phyloP scores from a whole-genome alignment of 2,797 vertebrate genomes.

The Mus caroli region DNA sequence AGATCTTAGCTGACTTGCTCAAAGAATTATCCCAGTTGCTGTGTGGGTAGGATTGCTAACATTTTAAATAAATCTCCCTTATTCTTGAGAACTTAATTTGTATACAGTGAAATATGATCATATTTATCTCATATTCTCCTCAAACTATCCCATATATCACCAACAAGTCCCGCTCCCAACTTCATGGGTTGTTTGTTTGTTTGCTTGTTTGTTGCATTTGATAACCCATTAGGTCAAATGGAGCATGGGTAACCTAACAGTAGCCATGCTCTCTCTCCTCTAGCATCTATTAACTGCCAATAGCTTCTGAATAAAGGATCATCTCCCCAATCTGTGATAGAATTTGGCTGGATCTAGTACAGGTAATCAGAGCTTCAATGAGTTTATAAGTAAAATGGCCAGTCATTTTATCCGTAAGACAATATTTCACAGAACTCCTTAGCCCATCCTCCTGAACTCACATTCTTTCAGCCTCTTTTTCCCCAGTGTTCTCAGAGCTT shows the following conservation, averaged over 20 bases:
- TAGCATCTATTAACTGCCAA: background rate
- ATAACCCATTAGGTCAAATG: background rate
- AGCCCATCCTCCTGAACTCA: background rate
- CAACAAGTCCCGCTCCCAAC: background rate
- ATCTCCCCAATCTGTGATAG: background rate
- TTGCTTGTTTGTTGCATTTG: background rate
- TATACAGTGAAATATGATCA: background rate
- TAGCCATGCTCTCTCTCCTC: background rate
- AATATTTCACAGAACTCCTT: background rate
- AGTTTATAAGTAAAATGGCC: background rate
- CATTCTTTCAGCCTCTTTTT: background rate
- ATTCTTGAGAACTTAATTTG: background rate
- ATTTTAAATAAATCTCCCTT: background rate
- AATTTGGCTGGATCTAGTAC: background rate
- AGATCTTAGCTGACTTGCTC: background rate
- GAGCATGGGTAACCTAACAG: background rate
- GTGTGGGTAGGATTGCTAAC: background rate
- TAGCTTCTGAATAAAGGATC: background rate
- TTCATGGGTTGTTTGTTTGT: background rate
- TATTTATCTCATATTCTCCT: background rate
- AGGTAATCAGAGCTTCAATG: too few species aligned
- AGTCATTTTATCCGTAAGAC: background rate
- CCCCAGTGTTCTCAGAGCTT: background rate
- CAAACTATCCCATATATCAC: background rate
- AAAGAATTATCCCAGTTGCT: conserved; percentile 14